Conservation (phyloP, 2,888 invertebrate species). For the Trissolcus japonicus region DNA sequence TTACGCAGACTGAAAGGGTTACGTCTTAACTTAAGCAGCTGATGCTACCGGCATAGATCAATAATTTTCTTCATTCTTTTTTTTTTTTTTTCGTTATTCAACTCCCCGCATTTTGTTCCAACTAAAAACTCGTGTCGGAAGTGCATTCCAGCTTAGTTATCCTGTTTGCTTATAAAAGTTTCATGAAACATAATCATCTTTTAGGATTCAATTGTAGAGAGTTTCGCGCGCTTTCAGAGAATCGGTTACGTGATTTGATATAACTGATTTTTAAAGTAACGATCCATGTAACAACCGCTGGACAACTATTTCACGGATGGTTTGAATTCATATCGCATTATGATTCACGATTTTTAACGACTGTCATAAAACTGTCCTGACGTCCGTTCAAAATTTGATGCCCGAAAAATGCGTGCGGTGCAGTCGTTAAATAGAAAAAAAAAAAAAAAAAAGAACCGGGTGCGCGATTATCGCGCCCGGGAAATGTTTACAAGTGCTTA, state of each 20-base stretch:
- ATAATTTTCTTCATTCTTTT: slow-evolving; percentile 47
- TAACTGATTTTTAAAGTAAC: slow-evolving; percentile 17
- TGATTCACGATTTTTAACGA: not conserved
- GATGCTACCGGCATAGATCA: slow-evolving; percentile 63
- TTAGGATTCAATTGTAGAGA: not conserved
- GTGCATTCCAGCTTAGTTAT: not conserved
- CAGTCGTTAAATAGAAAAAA: not conserved
- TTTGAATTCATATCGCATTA: slow-evolving; percentile 20
- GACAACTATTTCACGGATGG: slow-evolving; percentile 28
- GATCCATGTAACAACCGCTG: slow-evolving; percentile 22
- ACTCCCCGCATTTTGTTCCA: not conserved
- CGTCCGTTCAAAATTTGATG: not conserved
- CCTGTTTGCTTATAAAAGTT: too few relatives aligned
- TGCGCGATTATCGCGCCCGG: not conserved
- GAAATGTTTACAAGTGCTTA: not conserved
- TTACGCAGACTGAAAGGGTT: slow-evolving; percentile 68
- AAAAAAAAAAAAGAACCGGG: too few relatives aligned
- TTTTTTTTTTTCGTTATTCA: slow-evolving; percentile 19
- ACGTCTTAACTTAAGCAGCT: slow-evolving; percentile 68
- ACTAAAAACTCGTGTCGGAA: slow-evolving; percentile 4
- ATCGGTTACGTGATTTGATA: slow-evolving; percentile 14
- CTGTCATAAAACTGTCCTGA: not conserved
- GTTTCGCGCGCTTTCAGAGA: not conserved
- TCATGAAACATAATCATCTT: too few relatives aligned
- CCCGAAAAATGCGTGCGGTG: not conserved